Conservation (phyloP, 37 sponge, comb jelly and placozoan species). For the Ephydatia muelleri region DNA sequence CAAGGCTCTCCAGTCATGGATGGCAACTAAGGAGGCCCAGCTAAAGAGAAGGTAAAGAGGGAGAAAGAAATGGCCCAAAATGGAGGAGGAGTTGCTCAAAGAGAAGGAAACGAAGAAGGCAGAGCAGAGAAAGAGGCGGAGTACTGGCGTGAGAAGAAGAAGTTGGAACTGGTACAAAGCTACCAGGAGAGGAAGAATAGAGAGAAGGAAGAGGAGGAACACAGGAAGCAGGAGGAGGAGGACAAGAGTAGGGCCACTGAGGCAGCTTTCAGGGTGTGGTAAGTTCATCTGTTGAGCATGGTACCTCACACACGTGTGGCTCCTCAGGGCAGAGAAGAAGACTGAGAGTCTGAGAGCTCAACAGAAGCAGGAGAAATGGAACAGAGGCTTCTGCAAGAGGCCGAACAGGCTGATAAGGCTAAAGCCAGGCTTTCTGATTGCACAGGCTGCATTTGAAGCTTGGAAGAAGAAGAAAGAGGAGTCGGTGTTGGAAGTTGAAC, state of each 20-base stretch:
- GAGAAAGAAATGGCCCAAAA: conserved; percentile 12
- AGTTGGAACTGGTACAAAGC: conserved; percentile 5
- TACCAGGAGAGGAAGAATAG: conserved; percentile 11
- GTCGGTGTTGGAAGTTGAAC: conserved; percentile 10
- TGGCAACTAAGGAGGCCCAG: not conserved
- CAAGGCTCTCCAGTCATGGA: conserved; percentile 28
- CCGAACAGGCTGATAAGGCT: not conserved
- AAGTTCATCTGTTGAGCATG: not conserved
- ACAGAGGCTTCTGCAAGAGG: conserved; percentile 4
- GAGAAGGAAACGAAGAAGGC: conserved; percentile 2
- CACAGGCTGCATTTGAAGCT: conserved; percentile 44
- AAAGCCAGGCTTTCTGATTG: not conserved
- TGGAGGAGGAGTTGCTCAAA: conserved; percentile 3
- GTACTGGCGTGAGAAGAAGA: conserved; percentile 4
- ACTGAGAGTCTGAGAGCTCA: conserved; percentile 19
- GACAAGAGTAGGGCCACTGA: conserved; percentile 2
- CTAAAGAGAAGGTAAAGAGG: conserved; percentile 23
- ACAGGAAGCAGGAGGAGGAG: not conserved
- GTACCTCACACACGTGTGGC: not conserved
- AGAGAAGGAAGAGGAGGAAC: conserved; percentile 18
- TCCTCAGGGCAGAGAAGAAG: conserved; percentile 28
- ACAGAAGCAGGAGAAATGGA: not conserved
- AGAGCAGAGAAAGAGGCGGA: not conserved
- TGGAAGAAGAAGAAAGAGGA: conserved; percentile 50
- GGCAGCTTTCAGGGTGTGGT: conserved; percentile 31